Evolutionary conservation across 2,888 invertebrate species (phyloP).

Genomic region (Pammene fasciana): DNA sequence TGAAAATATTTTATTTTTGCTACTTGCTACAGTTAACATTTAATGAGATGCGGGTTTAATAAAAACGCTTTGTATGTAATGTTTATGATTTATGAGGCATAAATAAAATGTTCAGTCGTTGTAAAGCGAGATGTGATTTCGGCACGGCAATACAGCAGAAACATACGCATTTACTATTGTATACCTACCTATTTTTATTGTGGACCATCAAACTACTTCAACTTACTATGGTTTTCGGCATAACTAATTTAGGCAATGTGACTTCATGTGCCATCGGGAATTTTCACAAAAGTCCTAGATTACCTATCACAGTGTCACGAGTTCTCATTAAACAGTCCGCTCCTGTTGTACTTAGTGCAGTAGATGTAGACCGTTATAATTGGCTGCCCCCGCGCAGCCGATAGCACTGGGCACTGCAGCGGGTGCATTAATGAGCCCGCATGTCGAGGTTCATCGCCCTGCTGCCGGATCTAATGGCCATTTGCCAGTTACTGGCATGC

Average conservation of each 20-base stretch:
- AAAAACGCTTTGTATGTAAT: neutral
- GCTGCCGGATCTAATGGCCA: conserved; percentile 53
- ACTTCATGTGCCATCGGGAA: too few relatives aligned
- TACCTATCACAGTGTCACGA: neutral
- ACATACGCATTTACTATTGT: too few relatives aligned
- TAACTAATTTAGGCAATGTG: too few relatives aligned
- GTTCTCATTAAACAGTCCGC: neutral
- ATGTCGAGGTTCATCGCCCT: conserved; percentile 63
- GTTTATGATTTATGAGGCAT: too few relatives aligned
- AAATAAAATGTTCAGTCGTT: too few relatives aligned
- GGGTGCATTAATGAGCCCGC: conserved; percentile 69
- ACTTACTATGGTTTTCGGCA: too few relatives aligned
- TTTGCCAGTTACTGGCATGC: conserved; percentile 43
- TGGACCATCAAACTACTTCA: too few relatives aligned
- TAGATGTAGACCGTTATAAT: conserved; percentile 54
- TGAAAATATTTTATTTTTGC: conserved; percentile 53
- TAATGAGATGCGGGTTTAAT: conserved; percentile 1
- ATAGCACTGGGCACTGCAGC: conserved; percentile 51
- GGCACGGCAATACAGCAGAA: too few relatives aligned
- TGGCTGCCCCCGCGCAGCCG: conserved; percentile 49
- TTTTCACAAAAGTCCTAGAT: too few relatives aligned
- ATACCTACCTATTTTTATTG: too few relatives aligned
- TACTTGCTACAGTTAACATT: neutral
- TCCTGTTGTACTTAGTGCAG: conserved; percentile 1
- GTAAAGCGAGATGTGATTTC: too few relatives aligned